Evolutionary conservation across 2,113 vertebrate genomes (phyloP).

Genomic region (Onychostruthus taczanowskii): DNA sequence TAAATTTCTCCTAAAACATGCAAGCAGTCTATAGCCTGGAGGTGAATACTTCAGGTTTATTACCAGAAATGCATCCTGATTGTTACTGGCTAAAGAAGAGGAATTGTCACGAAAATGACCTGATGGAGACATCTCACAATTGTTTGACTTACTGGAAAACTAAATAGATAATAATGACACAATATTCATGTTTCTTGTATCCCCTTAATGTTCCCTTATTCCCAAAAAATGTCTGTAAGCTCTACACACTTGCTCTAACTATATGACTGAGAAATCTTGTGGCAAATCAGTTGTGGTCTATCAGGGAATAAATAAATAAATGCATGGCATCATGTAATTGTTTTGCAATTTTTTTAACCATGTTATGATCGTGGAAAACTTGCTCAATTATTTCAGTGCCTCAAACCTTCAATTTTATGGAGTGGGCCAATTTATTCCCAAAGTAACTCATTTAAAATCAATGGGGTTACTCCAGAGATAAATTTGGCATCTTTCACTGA

Average conservation of each 20-base stretch:
- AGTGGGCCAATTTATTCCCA: conserved; percentile 24
- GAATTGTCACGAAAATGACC: neutral
- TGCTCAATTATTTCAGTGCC: conserved; percentile 32
- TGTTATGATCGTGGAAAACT: conserved; percentile 4
- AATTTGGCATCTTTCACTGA: conserved; percentile 46
- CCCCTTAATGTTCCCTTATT: neutral
- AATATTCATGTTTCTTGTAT: neutral
- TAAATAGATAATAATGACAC: neutral
- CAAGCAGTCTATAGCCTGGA: neutral
- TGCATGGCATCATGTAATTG: neutral
- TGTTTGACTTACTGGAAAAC: neutral
- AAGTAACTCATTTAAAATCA: conserved; percentile 49
- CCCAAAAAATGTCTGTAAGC: neutral
- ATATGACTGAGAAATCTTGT: neutral
- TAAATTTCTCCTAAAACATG: neutral
- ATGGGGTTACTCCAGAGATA: conserved; percentile 30
- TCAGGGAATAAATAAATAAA: neutral
- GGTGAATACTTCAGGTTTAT: neutral
- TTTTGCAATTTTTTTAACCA: neutral
- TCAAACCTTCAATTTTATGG: conserved; percentile 32
- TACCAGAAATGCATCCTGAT: neutral
- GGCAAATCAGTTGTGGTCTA: neutral
- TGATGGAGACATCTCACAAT: neutral
- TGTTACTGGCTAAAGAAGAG: neutral
- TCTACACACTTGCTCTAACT: neutral